Base-by-base conservation (phyloP, 2,797 vertebrate genomes). In the Nasua narica region DNA sequence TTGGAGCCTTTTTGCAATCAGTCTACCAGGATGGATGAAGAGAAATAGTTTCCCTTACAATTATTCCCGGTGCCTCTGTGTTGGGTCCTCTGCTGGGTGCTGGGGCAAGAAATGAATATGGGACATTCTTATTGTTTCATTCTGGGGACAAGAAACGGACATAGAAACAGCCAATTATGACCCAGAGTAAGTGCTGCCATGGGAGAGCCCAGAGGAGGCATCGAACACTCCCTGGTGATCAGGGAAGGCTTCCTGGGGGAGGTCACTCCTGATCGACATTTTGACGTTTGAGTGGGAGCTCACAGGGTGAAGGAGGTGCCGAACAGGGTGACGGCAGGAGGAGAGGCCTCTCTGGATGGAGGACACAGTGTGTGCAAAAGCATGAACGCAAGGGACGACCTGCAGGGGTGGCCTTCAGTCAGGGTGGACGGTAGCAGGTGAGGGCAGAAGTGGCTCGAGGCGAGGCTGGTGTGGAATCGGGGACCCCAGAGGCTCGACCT, bases 161-260 rank as follows among this genome's bases (percentile, higher is more conserved):
- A 21, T 2, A 35, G 88, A 69, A n/a, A 62, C 3, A 48, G 35
- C 11, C 0, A 3, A 35, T 37, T 16, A 13, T 13, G 40, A 23
- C 7, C 43, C 35, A 21, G 29, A 0, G 4, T 27, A 4, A 21
- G 52, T 29, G 35, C 25, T 46, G 13, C 12, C 37, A 46, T 40
- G 16, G 13, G n/a, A 60, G 65, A 74, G 72, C 52, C 54, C 19
- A 2, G 43, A 48, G 14, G 70, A 37, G 65, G 29, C 40, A 69
- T 12, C 1, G 15, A 18, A 19, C 23, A 23, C 27, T 60, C 48
- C 18, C 21, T 40, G 40, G 70, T 27, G 4, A 27, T 69, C 88
- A 23, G 12, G 78, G 94, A 72, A 56, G 40, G 62, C 83, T 93
- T 67, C 46, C 52, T 94, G 90, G 87, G 92, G 69, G 90, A 79